Percentiles rank a stretch among this genome's conserved stretches.
Conservation (phyloP, 2,888 invertebrate genomes). For the Heteropelma amictum region DNA sequence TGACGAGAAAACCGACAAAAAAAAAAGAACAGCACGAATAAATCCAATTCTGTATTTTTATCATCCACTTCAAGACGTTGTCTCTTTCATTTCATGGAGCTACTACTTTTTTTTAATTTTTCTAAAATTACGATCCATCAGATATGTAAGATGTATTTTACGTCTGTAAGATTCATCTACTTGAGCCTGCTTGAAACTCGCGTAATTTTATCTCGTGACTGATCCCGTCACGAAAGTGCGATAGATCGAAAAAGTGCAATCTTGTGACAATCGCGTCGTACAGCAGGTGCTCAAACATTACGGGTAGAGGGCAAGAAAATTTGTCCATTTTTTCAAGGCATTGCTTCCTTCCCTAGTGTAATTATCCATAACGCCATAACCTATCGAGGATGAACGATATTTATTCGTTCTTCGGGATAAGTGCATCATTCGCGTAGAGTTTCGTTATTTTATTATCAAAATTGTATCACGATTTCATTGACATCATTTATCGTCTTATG, state of each 20-base stretch:
- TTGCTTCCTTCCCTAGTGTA: background rate
- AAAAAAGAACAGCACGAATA: background rate
- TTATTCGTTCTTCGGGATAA: background rate
- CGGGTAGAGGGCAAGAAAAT: background rate
- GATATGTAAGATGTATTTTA: background rate
- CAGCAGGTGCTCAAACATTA: too few species aligned
- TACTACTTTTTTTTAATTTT: background rate
- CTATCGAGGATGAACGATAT: background rate
- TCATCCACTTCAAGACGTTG: too few species aligned
- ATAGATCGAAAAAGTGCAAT: background rate
- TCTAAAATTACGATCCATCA: background rate
- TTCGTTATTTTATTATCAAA: background rate
- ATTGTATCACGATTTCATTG: background rate
- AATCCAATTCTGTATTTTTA: too few species aligned
- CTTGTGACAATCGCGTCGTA: background rate
- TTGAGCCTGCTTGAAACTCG: background rate
- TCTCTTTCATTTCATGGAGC: background rate
- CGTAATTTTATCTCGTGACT: slow-evolving; percentile 29
- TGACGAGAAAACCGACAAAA: background rate
- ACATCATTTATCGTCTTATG: too few species aligned
- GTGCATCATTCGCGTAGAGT: background rate
- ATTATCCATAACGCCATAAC: background rate
- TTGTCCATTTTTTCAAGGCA: background rate
- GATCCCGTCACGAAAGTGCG: background rate
- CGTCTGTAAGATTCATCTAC: too few species aligned